Evolutionary conservation across 2,888 invertebrate genomes (phyloP).

Genomic region (Himalopsyche kuldschensis): DNA sequence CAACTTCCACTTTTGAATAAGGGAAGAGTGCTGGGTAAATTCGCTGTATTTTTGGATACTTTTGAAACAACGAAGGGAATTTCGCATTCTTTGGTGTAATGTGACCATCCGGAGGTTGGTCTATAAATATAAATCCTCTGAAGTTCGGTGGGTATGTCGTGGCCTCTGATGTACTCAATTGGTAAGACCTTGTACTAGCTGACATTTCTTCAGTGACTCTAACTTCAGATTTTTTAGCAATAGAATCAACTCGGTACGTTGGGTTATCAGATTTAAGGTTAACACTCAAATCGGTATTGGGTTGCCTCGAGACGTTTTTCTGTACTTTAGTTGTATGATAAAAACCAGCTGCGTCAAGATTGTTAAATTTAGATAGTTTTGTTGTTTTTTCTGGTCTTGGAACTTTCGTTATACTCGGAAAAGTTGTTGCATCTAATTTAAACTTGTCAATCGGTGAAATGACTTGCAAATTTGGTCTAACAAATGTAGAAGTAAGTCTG

Average conservation of each 20-base stretch:
- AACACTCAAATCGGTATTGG: constrained; percentile 48
- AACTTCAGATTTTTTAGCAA: constrained; percentile 21
- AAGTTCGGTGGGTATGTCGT: constrained; percentile 45
- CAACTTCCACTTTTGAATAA: constrained; percentile 48
- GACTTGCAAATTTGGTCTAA: not conserved
- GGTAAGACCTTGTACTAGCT: constrained; percentile 37
- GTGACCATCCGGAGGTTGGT: constrained; percentile 46
- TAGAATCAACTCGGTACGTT: constrained; percentile 40
- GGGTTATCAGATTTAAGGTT: constrained; percentile 53
- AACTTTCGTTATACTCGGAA: constrained; percentile 17
- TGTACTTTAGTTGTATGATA: constrained; percentile 30
- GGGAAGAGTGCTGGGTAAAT: constrained; percentile 73
- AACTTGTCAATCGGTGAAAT: constrained; percentile 21
- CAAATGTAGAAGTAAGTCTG: not conserved
- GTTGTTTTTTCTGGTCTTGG: constrained; percentile 26
- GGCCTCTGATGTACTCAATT: constrained; percentile 42
- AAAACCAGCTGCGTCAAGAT: constrained; percentile 13
- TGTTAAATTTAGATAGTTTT: constrained; percentile 25
- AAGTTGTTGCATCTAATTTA: constrained; percentile 15
- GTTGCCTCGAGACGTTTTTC: constrained; percentile 36
- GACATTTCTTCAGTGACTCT: constrained; percentile 24
- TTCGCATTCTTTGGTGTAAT: constrained; percentile 55
- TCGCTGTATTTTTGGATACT: constrained; percentile 75
- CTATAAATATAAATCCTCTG: constrained; percentile 47
- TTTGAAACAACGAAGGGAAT: constrained; percentile 72